Base-by-base conservation (phyloP, 2,888 invertebrate genomes). In the Alsophila aescularia region DNA sequence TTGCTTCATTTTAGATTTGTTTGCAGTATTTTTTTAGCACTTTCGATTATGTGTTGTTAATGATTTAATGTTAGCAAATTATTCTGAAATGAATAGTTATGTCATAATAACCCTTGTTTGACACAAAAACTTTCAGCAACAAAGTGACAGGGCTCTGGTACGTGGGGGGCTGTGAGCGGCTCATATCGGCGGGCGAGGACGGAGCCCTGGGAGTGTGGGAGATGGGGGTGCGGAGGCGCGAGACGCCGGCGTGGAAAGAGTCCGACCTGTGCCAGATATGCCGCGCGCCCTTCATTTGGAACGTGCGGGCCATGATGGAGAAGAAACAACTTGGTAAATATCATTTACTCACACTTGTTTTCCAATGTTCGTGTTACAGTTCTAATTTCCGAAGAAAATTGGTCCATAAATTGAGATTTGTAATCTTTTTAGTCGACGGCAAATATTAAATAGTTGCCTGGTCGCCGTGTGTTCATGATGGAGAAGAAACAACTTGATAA, bases 281-380 rank as follows among this genome's bases (percentile, higher is more conserved):
- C 84, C 95, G 96, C 47, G 93, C 96, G 57, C 99, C 99, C 15
- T 99, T 99, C 92, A 99, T 99, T 88, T 99, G 99, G 99, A 99
- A 99, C 87, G 94, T 99, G 45, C 94, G 97, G 62, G 98, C 97
- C 9, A 99, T 99, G 99, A 98, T 99, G 96, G 98, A 99, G 85
- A 97, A 97, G 87, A 96, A 97, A 76, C 98, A 97, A 79, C 92
- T 99, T 48, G 93, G 93, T 92, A 58, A 58, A 69, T 55, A 5
- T 6, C 1, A 24, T 24, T 5, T 14, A 1, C 14, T 35, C 2
- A 6, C 21, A n/a, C n/a, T n/a, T 21, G 21, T 21, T 6, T 21
- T 21, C 21, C 21, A 21, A 21, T 21, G 21, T 3, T n/a, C 4
- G 21, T 5, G 21, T 6, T 6, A 10, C 29, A 29, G 1, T 10